phyloP scores from a whole-genome alignment of 2,113 vertebrate species.

The Clarias batrachus region DNA sequence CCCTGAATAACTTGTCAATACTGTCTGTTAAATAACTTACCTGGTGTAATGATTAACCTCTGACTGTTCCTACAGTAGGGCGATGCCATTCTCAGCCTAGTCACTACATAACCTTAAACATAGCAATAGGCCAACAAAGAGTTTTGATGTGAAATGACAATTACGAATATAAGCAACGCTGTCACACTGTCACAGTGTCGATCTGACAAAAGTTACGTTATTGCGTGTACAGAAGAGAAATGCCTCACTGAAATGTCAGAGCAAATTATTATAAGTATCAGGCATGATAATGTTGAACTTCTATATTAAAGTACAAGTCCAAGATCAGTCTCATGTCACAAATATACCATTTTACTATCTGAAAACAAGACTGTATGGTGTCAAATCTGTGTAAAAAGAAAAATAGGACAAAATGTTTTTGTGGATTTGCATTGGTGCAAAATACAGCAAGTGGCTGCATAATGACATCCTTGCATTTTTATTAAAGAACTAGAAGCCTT shows the following conservation, averaged over 20 bases:
- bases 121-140: neutral
- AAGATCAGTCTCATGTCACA: neutral
- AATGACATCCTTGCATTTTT: neutral
- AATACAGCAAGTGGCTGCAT: neutral
- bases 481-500: neutral
- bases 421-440: neutral
- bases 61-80: neutral
- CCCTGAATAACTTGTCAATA: neutral
- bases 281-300: neutral
- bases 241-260: neutral
- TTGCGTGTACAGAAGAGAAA: neutral
- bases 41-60: conserved; percentile 24
- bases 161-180: neutral
- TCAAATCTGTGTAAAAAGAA: neutral
- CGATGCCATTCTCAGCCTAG: neutral
- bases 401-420: neutral
- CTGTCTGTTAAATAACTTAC: conserved; percentile 24
- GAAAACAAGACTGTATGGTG: neutral
- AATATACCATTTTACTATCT: neutral
- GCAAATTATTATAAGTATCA: neutral
- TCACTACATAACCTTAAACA: neutral
- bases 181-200: neutral
- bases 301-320: neutral
- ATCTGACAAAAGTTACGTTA: neutral
- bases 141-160: neutral